These are phyloP conservation scores for Scrobipalpa atriplicella DNA, from an alignment of 2,888 invertebrate genomes.

Conservation along the genomic window DNA sequence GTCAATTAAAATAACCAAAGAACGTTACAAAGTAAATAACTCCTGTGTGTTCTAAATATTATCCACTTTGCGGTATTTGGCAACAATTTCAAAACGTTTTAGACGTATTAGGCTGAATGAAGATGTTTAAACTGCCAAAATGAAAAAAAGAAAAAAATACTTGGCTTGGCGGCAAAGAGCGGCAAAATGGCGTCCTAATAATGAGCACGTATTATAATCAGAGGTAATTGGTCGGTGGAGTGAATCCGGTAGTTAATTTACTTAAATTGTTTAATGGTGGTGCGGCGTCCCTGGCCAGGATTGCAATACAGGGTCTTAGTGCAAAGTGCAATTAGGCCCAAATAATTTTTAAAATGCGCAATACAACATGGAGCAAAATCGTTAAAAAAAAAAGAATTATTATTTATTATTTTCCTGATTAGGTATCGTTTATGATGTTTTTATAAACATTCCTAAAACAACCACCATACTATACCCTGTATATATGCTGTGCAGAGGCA, in stretches of 20 bases:
- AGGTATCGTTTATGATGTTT: too few relatives aligned
- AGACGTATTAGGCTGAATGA: background rate
- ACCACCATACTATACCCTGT: too few relatives aligned
- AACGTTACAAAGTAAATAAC: constrained; percentile 4
- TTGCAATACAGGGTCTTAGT: background rate
- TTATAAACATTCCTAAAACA: too few relatives aligned
- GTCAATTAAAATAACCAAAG: background rate
- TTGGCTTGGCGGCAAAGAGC: constrained; percentile 23
- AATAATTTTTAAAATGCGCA: too few relatives aligned
- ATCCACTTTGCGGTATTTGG: constrained; percentile 7
- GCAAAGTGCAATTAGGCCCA: too few relatives aligned
- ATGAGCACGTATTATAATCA: constrained; percentile 61
- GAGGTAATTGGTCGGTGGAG: constrained; percentile 67
- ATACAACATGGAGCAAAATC: too few relatives aligned
- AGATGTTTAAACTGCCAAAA: constrained; percentile 28
- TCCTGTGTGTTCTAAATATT: constrained; percentile 14
- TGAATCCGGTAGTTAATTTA: constrained; percentile 80
- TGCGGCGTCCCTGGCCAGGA: constrained; percentile 47
- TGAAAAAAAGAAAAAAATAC: constrained; percentile 17
- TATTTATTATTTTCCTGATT: too few relatives aligned
- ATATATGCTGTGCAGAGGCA: too few relatives aligned
- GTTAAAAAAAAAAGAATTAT: too few relatives aligned
- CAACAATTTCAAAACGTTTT: background rate
- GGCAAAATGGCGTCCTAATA: constrained; percentile 59
- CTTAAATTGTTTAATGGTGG: constrained; percentile 80